Evolutionary conservation across 2,113 vertebrate genomes (phyloP), one percentile per base, ranked within the genome.

Genomic region (Heliornis fulica): DNA sequence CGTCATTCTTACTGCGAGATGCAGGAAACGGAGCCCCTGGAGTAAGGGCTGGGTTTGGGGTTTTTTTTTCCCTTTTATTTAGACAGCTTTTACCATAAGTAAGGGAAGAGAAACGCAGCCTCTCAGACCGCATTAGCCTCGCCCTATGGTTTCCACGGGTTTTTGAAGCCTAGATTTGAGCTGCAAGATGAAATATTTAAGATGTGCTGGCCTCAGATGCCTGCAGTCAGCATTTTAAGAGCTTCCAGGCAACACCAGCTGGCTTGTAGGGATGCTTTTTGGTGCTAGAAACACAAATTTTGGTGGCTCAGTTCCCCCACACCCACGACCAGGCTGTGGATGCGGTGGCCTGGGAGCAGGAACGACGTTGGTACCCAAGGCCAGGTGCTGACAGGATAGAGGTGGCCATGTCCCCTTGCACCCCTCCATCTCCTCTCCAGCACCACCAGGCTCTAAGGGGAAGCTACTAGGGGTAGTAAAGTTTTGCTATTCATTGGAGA

Each of bases 311-410:
- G 25, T 41, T 54, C 32, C 22, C 50, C 21, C 32, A 26, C 15
- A 5, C n/a, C 18, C 28, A 14, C 1, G 1, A 3, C 11, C 23
- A 43, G 65, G n/a, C 51, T 84, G 34, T 25, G 26, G 18, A 36
- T 0, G 0, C 1, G 3, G 28, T 12, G 40, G 28, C 6, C 70
- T 13, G 48, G 29, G 36, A 61, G 18, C 16, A 8, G 32, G 25
- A 65, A 5, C 17, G 29, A 19, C 0, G 0, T 18, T 26, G 31
- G 51, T 38, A 45, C 31, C 41, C 74, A 45, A 29, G 68, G 40
- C 20, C 19, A 48, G 29, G 6, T 0, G 2, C 19, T 26, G 19
- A 40, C 14, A 21, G 65, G 48, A 28, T 12, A 16, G 48, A 59
- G 19, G 26, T 69, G 17, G 29, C 21, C 10, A 1, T 0, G 4